Conservation (phyloP, 2,113 vertebrate species). For the Paramisgurnus dabryanus region DNA sequence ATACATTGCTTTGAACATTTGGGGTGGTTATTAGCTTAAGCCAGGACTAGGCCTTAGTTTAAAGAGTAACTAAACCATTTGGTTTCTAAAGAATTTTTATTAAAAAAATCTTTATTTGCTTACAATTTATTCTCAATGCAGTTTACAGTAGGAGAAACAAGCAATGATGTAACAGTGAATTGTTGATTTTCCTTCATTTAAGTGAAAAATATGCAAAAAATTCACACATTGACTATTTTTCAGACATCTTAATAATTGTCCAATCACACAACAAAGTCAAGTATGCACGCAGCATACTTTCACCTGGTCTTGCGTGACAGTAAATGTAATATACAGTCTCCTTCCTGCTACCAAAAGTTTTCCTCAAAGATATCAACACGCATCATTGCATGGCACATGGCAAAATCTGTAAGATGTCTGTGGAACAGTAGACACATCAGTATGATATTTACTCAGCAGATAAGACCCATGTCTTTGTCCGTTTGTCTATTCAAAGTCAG, state of each 20-base stretch:
- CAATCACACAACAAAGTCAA: constrained; percentile 24
- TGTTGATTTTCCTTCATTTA: background rate
- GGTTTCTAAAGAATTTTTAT: too few species aligned
- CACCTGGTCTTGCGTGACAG: constrained; percentile 35
- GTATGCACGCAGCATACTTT: background rate
- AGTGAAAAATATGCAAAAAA: background rate
- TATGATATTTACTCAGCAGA: constrained; percentile 39
- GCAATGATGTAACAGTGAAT: too few species aligned
- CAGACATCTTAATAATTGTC: background rate
- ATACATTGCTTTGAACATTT: too few species aligned
- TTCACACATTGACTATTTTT: background rate
- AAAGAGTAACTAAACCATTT: too few species aligned
- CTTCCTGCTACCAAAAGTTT: constrained; percentile 6
- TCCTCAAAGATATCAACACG: constrained; percentile 32
- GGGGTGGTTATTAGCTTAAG: too few species aligned
- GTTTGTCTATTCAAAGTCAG: constrained; percentile 39
- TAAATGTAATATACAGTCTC: constrained; percentile 28
- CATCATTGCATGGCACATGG: background rate
- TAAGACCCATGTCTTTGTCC: constrained; percentile 47
- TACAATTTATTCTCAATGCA: too few species aligned
- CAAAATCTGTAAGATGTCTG: constrained; percentile 30
- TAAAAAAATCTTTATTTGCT: too few species aligned
- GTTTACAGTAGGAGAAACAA: too few species aligned
- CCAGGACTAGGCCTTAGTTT: too few species aligned
- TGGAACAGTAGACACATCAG: constrained; percentile 47